Conservation (phyloP, 1,140 invertebrate species). For the Trinorchestia longiramus region DNA sequence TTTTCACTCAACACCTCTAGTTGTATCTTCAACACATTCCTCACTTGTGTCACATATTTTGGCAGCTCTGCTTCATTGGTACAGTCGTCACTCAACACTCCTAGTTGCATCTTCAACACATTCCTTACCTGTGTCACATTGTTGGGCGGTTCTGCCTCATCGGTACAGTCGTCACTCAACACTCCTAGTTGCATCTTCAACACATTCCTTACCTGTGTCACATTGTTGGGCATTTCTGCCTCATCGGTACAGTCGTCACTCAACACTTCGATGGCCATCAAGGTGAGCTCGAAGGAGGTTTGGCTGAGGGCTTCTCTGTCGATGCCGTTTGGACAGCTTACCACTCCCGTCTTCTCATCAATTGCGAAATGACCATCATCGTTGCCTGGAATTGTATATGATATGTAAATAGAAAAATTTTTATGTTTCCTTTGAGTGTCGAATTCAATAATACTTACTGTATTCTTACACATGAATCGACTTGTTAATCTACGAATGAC, state of each 20-base stretch:
- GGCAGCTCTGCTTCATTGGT: too few species aligned
- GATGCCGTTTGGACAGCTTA: not conserved
- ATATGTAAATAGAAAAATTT: too few species aligned
- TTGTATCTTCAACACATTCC: too few species aligned
- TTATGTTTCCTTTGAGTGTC: too few species aligned
- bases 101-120: not conserved
- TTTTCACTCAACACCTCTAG: too few species aligned
- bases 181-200: not conserved
- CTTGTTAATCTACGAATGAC: too few species aligned
- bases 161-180: not conserved
- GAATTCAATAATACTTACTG: too few species aligned
- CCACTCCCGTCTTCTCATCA: not conserved
- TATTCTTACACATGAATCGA: too few species aligned
- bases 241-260: not conserved
- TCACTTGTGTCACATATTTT: too few species aligned
- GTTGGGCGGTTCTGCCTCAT: not conserved
- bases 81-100: too few species aligned
- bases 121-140: slow-evolving; percentile 14
- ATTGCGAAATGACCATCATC: slow-evolving; percentile 42
- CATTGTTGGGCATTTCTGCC: not conserved
- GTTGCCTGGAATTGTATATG: slow-evolving; percentile 11
- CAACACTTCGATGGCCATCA: not conserved
- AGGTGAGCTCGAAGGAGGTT: not conserved
- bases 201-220: slow-evolving; percentile 2
- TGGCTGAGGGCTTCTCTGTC: not conserved